These are phyloP conservation scores for Drosophila pachea DNA, from an alignment of 1,140 invertebrate species.

Conservation along the genomic window DNA sequence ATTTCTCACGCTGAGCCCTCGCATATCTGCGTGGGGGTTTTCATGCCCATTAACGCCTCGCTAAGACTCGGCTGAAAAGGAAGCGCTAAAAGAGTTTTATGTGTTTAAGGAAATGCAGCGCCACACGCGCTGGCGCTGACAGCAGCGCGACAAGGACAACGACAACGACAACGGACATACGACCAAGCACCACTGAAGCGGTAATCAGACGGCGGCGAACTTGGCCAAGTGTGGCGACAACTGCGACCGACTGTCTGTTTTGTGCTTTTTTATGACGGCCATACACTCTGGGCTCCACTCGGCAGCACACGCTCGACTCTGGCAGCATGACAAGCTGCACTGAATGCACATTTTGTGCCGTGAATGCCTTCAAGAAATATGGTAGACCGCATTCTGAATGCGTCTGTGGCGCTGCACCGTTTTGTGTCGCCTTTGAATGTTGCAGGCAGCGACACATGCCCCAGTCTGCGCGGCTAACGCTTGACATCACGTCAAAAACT, in stretches of 20 bases:
- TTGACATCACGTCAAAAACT: constrained; percentile 50
- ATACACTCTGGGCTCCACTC: background rate
- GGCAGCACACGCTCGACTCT: too few species aligned
- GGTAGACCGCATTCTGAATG: constrained; percentile 32
- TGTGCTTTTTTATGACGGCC: constrained; percentile 42
- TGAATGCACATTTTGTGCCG: constrained; percentile 50
- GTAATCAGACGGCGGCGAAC: constrained; percentile 58
- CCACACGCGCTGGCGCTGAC: constrained; percentile 48
- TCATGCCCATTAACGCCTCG: constrained; percentile 58
- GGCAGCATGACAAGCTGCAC: constrained; percentile 24
- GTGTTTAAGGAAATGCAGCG: constrained; percentile 60
- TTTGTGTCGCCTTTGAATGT: constrained; percentile 31
- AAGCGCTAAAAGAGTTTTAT: constrained; percentile 64
- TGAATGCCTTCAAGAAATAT: constrained; percentile 52
- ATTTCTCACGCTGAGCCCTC: constrained; percentile 49
- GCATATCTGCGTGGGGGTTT: constrained; percentile 39
- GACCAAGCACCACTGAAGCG: constrained; percentile 15
- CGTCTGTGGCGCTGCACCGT: constrained; percentile 12
- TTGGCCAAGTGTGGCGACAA: constrained; percentile 57
- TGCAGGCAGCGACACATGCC: constrained; percentile 6
- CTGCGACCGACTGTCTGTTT: constrained; percentile 55
- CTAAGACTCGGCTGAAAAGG: constrained; percentile 53
- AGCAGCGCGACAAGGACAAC: constrained; percentile 40
- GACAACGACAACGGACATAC: background rate
- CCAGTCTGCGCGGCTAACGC: constrained; percentile 14